Conservation (phyloP, 2,888 invertebrate genomes). For the Azorinus chamasolen region DNA sequence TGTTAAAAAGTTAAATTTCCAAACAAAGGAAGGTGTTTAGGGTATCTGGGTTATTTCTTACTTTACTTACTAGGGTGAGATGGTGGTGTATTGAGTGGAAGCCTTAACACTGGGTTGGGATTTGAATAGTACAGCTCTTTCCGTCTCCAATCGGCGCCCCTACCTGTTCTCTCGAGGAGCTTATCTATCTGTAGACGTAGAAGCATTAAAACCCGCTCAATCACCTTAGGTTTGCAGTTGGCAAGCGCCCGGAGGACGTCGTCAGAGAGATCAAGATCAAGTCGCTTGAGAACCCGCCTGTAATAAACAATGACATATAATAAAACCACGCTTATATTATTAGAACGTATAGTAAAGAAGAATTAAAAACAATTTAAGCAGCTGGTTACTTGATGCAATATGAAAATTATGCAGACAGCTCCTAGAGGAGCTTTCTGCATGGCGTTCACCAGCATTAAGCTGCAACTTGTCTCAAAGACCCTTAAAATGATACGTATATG, state of each 20-base stretch:
- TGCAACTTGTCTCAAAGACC: too few relatives aligned
- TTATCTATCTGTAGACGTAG: slow-evolving; percentile 78
- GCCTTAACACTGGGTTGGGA: slow-evolving; percentile 48
- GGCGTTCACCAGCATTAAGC: too few relatives aligned
- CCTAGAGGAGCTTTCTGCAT: too few relatives aligned
- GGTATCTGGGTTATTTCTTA: background rate
- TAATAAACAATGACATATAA: slow-evolving; percentile 28
- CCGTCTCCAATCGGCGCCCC: slow-evolving; percentile 52
- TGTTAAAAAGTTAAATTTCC: too few relatives aligned
- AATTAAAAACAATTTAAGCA: too few relatives aligned
- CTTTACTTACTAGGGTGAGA: slow-evolving; percentile 59
- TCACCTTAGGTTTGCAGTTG: slow-evolving; percentile 73
- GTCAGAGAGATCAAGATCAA: slow-evolving; percentile 78
- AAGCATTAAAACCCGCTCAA: slow-evolving; percentile 78
- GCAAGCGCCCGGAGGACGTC: slow-evolving; percentile 76
- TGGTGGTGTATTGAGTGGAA: slow-evolving; percentile 52
- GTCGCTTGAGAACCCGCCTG: slow-evolving; percentile 73
- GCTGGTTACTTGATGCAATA: too few relatives aligned
- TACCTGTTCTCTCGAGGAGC: slow-evolving; percentile 72
- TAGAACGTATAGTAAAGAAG: too few relatives aligned
- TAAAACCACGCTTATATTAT: background rate
- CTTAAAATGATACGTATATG: too few relatives aligned
- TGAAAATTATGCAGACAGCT: too few relatives aligned
- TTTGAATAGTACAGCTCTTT: slow-evolving; percentile 49
- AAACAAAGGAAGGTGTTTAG: too few relatives aligned